These are phyloP conservation scores for mouse (Mus musculus) DNA, from an alignment of 2,113 vertebrate genomes.

Conservation along the genomic window GRCm39 chr4:63456001-63456500, in stretches of 20 bases:
- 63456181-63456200: not conserved
- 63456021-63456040: slow-evolving; percentile 64
- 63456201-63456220: not conserved
- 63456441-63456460: too few relatives aligned
- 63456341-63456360: not conserved
- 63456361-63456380: not conserved
- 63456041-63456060: slow-evolving; percentile 67
- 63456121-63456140: not conserved
- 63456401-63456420: not conserved
- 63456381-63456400: not conserved
- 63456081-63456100: slow-evolving; percentile 62
- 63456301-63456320: not conserved
- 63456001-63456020: slow-evolving; percentile 57
- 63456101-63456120: slow-evolving; percentile 60
- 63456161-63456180: not conserved
- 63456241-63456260: not conserved
- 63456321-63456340: not conserved
- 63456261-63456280: not conserved
- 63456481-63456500: too few relatives aligned
- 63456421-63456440: too few relatives aligned
- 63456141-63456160: slow-evolving; percentile 48
- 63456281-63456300: not conserved
- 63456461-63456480: too few relatives aligned
- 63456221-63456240: not conserved
- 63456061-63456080: slow-evolving; percentile 64